A percentile compares a stretch with the other conserved stretches of the same genome.
Conservation (phyloP, 2,113 vertebrate species). For the Choloepus hoffmanni region DNA sequence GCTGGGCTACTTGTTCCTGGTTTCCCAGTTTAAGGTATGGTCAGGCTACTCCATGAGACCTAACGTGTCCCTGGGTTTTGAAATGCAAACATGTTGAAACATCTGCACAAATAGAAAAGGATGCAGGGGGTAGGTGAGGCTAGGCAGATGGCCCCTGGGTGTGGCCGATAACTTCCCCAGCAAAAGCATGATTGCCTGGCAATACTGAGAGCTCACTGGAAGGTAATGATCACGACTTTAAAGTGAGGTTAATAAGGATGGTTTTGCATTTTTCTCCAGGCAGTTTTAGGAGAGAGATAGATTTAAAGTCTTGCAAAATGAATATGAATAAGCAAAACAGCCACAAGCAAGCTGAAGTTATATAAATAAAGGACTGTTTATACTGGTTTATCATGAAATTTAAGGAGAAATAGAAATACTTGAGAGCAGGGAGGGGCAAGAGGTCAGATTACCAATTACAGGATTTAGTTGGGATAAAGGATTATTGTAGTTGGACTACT, state of each 20-base stretch:
- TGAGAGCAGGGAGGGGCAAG: neutral
- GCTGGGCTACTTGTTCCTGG: too few relatives aligned
- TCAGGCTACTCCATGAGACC: too few relatives aligned
- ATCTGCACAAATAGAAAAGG: too few relatives aligned
- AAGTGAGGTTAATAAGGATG: neutral
- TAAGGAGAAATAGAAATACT: neutral
- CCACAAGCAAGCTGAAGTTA: neutral
- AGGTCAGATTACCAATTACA: neutral
- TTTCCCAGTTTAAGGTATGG: too few relatives aligned
- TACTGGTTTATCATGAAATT: neutral
- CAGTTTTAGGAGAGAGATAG: neutral
- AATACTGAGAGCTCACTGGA: neutral
- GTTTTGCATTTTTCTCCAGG: neutral
- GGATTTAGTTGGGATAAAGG: neutral
- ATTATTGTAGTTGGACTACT: neutral
- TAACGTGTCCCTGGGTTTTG: too few relatives aligned
- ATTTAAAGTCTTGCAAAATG: neutral
- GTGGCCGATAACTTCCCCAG: too few relatives aligned
- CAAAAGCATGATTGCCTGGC: neutral
- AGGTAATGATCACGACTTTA: neutral
- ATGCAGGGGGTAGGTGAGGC: too few relatives aligned
- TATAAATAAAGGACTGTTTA: neutral
- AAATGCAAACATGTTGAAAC: too few relatives aligned
- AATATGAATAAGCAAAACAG: neutral
- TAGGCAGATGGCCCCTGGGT: too few relatives aligned